phyloP scores from a whole-genome alignment of 2,888 invertebrate genomes.

The Zaprionus lineosus region DNA sequence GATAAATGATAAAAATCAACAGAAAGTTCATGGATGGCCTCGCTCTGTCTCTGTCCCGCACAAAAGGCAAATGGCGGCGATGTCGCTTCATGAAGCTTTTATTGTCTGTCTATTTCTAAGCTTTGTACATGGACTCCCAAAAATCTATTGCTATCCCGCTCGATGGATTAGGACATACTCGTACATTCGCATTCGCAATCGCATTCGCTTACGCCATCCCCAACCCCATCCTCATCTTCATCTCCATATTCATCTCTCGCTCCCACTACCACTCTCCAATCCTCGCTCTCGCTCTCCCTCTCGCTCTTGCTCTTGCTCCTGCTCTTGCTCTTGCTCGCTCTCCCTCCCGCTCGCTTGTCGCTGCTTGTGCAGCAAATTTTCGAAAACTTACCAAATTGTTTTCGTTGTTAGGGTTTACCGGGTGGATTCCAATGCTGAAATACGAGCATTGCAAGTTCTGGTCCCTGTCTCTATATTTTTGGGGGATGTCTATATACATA shows the following conservation, averaged over 20 bases:
- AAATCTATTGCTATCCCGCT: constrained; percentile 64
- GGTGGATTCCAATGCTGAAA: constrained; percentile 79
- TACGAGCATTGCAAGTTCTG: constrained; percentile 62
- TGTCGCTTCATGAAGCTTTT: constrained; percentile 79
- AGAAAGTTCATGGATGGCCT: constrained; percentile 77
- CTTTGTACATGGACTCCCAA: constrained; percentile 74
- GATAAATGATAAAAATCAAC: constrained; percentile 82
- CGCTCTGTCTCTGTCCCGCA: constrained; percentile 51
- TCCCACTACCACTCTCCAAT: neutral
- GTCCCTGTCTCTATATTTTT: constrained; percentile 39
- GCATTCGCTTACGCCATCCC: constrained; percentile 35
- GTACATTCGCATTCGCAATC: constrained; percentile 2
- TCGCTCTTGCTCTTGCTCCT: constrained; percentile 30
- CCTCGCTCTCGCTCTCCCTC: neutral
- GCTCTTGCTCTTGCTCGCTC: constrained; percentile 32
- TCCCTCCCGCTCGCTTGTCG: constrained; percentile 12
- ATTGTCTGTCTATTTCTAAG: constrained; percentile 79
- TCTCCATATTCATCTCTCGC: constrained; percentile 8
- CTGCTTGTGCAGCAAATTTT: constrained; percentile 70
- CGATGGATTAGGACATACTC: constrained; percentile 70
- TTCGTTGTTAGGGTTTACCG: constrained; percentile 75
- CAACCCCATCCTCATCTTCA: neutral
- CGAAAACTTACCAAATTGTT: constrained; percentile 79
- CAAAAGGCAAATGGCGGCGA: constrained; percentile 59
- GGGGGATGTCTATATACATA: constrained; percentile 48